Evolutionary conservation across 2,113 vertebrate genomes (phyloP).

Genomic region (Promerops cafer): DNA sequence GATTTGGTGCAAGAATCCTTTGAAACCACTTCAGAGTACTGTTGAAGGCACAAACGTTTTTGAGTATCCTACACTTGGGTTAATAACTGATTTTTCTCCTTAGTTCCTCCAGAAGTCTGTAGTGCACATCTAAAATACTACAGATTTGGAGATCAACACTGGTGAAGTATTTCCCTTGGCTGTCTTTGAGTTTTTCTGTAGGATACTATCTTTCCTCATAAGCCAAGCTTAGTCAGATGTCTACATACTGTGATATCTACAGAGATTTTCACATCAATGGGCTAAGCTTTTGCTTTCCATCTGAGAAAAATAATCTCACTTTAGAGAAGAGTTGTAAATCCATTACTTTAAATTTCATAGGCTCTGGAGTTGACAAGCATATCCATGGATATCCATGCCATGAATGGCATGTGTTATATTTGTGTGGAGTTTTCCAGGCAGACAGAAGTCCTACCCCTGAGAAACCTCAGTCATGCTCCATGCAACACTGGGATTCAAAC

Average conservation of each 20-base stretch:
- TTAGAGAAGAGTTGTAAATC: not conserved
- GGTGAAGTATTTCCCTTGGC: not conserved
- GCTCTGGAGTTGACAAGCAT: not conserved
- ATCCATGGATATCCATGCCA: not conserved
- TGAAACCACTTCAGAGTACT: not conserved
- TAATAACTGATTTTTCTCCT: not conserved
- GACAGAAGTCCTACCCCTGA: not conserved
- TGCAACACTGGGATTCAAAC: not conserved
- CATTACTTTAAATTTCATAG: not conserved
- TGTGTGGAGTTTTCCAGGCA: not conserved
- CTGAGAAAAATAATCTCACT: not conserved
- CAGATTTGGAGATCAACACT: not conserved
- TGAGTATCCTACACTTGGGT: not conserved
- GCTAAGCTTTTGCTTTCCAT: not conserved
- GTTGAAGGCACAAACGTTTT: not conserved
- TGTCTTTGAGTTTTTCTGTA: not conserved
- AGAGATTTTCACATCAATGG: not conserved
- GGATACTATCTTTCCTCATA: not conserved
- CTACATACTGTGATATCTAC: not conserved
- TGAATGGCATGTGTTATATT: not conserved
- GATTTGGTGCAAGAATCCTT: not conserved
- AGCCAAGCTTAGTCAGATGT: not conserved
- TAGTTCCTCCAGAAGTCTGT: not conserved
- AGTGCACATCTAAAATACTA: not conserved
- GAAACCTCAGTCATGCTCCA: rapidly evolving